Conservation (phyloP, 1,140 invertebrate species). For the Bombus sylvicola region DNA sequence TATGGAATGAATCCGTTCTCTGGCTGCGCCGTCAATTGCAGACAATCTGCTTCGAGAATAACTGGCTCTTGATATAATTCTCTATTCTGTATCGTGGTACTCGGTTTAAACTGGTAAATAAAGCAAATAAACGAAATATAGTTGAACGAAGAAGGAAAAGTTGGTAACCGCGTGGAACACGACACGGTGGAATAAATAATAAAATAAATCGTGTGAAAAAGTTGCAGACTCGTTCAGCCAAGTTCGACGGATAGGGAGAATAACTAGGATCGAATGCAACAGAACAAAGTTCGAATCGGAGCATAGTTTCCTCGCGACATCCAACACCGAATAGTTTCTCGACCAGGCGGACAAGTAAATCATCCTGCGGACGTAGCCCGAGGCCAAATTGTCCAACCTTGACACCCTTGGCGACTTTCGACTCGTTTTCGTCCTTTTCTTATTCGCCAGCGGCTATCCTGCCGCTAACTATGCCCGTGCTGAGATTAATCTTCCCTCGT, state of each 20-base stretch:
- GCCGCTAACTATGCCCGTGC: background rate
- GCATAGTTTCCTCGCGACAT: constrained; percentile 4
- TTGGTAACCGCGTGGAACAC: background rate
- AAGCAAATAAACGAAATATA: no score
- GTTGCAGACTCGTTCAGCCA: background rate
- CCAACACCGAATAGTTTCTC: constrained; percentile 23
- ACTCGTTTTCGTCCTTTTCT: constrained; percentile 25
- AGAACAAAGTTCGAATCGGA: background rate
- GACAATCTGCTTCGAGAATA: no score
- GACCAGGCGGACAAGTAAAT: constrained; percentile 29
- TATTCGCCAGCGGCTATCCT: background rate
- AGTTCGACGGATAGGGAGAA: background rate
- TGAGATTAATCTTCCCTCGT: constrained; percentile 39
- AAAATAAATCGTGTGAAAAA: background rate
- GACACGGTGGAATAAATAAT: background rate
- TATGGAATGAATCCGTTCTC: no score
- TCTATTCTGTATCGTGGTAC: no score
- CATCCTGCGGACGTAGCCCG: constrained; percentile 27
- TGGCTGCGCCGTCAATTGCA: no score
- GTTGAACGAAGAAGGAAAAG: no score
- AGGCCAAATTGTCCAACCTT: constrained; percentile 37
- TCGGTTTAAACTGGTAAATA: no score
- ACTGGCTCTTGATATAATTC: no score
- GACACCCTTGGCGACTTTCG: constrained; percentile 46
- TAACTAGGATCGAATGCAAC: background rate